Evolutionary conservation across 1,140 invertebrate species (phyloP).

Genomic region (Nixonia krombeini): DNA sequence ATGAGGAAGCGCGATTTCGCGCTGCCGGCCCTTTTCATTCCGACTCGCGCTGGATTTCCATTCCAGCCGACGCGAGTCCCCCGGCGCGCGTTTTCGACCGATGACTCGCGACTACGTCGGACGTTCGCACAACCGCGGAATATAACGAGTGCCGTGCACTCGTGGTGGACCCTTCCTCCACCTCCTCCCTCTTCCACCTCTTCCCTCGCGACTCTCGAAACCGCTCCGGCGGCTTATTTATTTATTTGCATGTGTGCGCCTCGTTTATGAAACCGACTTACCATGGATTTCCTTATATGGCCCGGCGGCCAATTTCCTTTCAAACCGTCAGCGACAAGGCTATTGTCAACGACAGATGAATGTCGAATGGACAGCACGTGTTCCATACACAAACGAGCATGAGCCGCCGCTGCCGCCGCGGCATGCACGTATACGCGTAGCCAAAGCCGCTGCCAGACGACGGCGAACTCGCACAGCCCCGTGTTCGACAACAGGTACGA

Average conservation of each 20-base stretch:
- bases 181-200: too few species aligned
- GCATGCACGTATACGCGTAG: constrained; percentile 46
- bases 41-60: background rate
- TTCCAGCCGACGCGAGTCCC: too few species aligned
- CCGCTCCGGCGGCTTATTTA: too few species aligned
- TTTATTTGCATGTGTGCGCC: constrained; percentile 36
- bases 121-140: too few species aligned
- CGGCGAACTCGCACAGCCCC: constrained; percentile 18
- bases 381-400: constrained; percentile 52
- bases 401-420: too few species aligned
- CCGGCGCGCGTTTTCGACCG: too few species aligned
- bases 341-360: constrained; percentile 66
- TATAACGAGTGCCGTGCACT: too few species aligned
- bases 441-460: constrained; percentile 21
- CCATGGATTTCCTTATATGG: constrained; percentile 40
- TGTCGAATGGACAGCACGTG: constrained; percentile 61
- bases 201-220: too few species aligned
- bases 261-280: constrained; percentile 41
- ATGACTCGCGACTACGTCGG: too few species aligned
- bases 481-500: constrained; percentile 13
- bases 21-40: too few species aligned
- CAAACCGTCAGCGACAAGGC: constrained; percentile 58
- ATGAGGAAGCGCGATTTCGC: constrained; percentile 9
- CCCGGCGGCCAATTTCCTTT: constrained; percentile 50
- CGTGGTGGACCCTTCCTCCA: too few species aligned